These are phyloP conservation scores for Lindbergichthys nudifrons DNA, from an alignment of 2,797 vertebrate genomes.

Conservation along the genomic window DNA sequence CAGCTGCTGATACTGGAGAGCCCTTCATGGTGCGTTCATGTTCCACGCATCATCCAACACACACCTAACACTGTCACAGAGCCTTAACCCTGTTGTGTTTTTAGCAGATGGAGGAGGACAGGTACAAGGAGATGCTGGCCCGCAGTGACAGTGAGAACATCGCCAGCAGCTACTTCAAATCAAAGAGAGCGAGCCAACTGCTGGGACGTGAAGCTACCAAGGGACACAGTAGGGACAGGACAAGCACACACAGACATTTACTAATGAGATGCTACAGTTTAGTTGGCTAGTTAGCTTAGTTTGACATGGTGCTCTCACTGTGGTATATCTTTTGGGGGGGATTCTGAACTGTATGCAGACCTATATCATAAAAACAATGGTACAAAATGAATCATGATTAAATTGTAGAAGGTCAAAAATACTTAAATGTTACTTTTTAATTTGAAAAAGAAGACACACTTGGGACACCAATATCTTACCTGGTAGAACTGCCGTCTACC, in stretches of 20 bases:
- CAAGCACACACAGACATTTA: too few relatives aligned
- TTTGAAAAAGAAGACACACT: too few relatives aligned
- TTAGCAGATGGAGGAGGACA: conserved; percentile 85
- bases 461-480: too few relatives aligned
- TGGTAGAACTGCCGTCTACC: too few relatives aligned
- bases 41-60: not conserved
- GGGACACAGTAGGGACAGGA: conserved; percentile 77
- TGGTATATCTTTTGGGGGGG: not conserved
- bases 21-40: conserved; percentile 65
- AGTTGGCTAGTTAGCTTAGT: not conserved
- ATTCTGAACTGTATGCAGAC: not conserved
- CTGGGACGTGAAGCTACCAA: conserved; percentile 77
- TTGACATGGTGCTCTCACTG: not conserved
- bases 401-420: too few relatives aligned
- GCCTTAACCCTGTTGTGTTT: not conserved
- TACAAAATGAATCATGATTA: too few relatives aligned
- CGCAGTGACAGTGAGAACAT: conserved; percentile 90
- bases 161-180: conserved; percentile 90
- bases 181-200: conserved; percentile 85
- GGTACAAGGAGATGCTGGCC: conserved; percentile 88
- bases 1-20: conserved; percentile 69
- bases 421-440: too few relatives aligned
- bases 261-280: not conserved
- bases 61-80: not conserved
- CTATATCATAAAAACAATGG: too few relatives aligned